Evolutionary conservation across 2,888 invertebrate genomes (phyloP), one percentile per base, ranked within the genome.

Genomic region (Hetaerina titia): DNA sequence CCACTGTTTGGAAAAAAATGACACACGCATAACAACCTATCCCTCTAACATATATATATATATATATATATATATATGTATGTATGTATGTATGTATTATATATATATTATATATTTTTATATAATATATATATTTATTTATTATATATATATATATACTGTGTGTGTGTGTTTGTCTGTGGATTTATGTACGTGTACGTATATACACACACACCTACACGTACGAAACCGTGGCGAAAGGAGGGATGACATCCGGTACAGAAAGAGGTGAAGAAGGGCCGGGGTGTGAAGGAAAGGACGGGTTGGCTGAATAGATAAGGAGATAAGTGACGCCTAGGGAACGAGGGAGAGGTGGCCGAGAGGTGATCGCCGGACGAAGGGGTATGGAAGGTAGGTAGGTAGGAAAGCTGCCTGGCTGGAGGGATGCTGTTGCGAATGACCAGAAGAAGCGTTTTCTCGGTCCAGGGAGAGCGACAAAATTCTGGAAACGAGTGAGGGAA

Each of bases 301-400:
- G 69, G 92, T 92, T 22, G 56, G 25, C 81, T 45, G 45, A 45
- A 45, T 81, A 81, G 81, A 81, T 81, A 81, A 81, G 81, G 81
- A 25, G 81, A 81, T 81, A 81, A 81, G 81, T 81, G 81, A 81
- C 13, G 81, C 81, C 31, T 31, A 2, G 81, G 22, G 31, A 22
- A 22, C 4, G 69, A 69, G 69, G 11, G 15, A 31, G 31, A 22
- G 25, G 25, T 31, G 74, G 74, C 6, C 25, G 74, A 69, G n/a
- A n/a, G 69, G 69, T 9, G 69, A 81, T 25, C 31, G 0, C 81
- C 31, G 81, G 25, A 81, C 81, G 8, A 15, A 5, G 81, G 81
- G 81, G n/a, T 8, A 69, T n/a, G 69, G 69, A 69, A 69, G 69
- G n/a, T 17, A 63, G 60, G 60, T 15, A 17, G 60, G 60, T 60